Percentiles rank a stretch among this genome's conserved stretches.
Evolutionary conservation across 2,888 invertebrate species (phyloP).

Genomic region (Seira musarum): DNA sequence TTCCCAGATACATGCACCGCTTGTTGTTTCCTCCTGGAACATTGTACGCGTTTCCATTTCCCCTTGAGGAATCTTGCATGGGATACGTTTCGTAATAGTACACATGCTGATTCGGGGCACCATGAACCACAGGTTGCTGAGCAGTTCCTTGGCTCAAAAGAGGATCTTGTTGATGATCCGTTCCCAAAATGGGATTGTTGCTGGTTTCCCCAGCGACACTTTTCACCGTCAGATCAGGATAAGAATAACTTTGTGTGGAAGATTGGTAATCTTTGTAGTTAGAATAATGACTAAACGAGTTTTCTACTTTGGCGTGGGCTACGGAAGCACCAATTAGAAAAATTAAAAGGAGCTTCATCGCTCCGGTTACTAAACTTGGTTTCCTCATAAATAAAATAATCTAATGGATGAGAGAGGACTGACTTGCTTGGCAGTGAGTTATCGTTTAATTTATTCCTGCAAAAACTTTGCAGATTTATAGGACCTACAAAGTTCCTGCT

Average conservation of each 20-base stretch:
- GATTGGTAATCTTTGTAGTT: conserved; percentile 39
- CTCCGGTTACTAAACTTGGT: conserved; percentile 19
- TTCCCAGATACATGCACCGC: conserved; percentile 28
- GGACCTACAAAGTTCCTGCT: no score
- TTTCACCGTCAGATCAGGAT: conserved; percentile 42
- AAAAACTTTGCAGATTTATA: no score
- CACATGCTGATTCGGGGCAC: conserved; percentile 35
- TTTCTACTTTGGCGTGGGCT: conserved; percentile 33
- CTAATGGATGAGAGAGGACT: no score
- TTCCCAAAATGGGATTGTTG: conserved; percentile 5
- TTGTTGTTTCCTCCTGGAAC: conserved; percentile 22
- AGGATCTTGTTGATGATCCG: conserved; percentile 24
- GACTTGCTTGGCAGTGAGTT: no score
- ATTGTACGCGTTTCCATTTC: not conserved
- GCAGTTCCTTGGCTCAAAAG: conserved; percentile 28
- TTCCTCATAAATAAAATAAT: no score
- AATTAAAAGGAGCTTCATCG: conserved; percentile 13
- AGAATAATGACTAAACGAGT: conserved; percentile 38
- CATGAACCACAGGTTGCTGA: conserved; percentile 30
- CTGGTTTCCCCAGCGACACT: conserved; percentile 18
- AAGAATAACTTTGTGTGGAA: conserved; percentile 13
- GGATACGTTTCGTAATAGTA: conserved; percentile 50
- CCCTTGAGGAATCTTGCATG: conserved; percentile 37
- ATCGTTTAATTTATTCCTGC: no score
- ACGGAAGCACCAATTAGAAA: not conserved